phyloP scores from a whole-genome alignment of 2,888 invertebrate genomes.

The Eumacrocentrus americanus region DNA sequence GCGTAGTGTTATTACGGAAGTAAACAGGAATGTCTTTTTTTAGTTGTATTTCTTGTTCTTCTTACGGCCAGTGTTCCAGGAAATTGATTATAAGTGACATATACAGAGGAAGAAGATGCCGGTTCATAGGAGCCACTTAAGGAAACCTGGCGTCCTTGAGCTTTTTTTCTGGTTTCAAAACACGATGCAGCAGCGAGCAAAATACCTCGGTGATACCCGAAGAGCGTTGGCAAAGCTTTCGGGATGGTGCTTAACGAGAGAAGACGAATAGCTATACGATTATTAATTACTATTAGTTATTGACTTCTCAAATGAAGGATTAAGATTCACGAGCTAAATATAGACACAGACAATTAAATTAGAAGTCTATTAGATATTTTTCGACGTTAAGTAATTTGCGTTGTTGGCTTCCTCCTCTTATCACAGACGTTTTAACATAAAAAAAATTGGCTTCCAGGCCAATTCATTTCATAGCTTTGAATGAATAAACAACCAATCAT shows the following conservation, averaged over 20 bases:
- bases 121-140: constrained; percentile 4
- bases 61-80: constrained; percentile 23
- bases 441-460: neutral
- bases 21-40: constrained; percentile 1
- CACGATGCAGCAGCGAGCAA: constrained; percentile 15
- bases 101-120: constrained; percentile 10
- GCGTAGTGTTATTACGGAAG: neutral
- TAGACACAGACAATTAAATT: neutral
- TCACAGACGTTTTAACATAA: neutral
- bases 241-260: constrained; percentile 27
- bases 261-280: constrained; percentile 6
- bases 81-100: constrained; percentile 21
- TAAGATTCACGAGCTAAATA: neutral
- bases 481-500: too few species aligned
- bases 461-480: too few species aligned
- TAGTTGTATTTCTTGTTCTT: neutral
- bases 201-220: constrained; percentile 25
- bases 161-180: constrained; percentile 20
- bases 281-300: constrained; percentile 17
- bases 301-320: neutral
- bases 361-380: neutral
- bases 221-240: neutral
- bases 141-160: constrained; percentile 20
- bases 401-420: constrained; percentile 21
- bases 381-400: constrained; percentile 18